phyloP scores from a whole-genome alignment of 2,113 vertebrate species.

The Conger conger region DNA sequence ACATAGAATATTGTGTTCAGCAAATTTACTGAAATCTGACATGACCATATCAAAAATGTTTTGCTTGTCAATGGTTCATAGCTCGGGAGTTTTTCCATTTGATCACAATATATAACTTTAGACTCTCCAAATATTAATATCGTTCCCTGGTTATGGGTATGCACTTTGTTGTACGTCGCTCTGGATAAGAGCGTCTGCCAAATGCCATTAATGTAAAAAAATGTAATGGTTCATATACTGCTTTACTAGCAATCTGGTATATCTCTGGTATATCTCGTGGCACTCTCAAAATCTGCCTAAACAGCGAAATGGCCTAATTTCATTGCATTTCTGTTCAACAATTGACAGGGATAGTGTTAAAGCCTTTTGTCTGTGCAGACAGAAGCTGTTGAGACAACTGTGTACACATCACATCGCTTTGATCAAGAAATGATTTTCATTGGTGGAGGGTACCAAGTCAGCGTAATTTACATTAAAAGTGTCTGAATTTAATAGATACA shows the following conservation, averaged over 20 bases:
- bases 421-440: neutral
- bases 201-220: too few relatives aligned
- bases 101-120: neutral
- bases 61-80: neutral
- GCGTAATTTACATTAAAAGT: neutral
- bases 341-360: neutral
- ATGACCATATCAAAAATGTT: neutral
- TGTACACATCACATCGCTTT: neutral
- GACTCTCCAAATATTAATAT: neutral
- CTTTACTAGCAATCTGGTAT: neutral
- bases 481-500: neutral
- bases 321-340: neutral
- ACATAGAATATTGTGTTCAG: neutral
- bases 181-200: too few relatives aligned
- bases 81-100: neutral
- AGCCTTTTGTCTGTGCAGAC: neutral
- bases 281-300: neutral
- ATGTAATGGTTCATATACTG: too few relatives aligned
- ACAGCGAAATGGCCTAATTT: neutral
- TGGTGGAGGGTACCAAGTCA: neutral
- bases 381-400: neutral
- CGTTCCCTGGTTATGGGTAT: too few relatives aligned
- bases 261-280: neutral
- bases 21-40: neutral
- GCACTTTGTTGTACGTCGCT: too few relatives aligned